Percentiles rank a stretch among this genome's conserved stretches.
Evolutionary conservation across 2,888 invertebrate species (phyloP).

Genomic region (Zeuzera pyrina): DNA sequence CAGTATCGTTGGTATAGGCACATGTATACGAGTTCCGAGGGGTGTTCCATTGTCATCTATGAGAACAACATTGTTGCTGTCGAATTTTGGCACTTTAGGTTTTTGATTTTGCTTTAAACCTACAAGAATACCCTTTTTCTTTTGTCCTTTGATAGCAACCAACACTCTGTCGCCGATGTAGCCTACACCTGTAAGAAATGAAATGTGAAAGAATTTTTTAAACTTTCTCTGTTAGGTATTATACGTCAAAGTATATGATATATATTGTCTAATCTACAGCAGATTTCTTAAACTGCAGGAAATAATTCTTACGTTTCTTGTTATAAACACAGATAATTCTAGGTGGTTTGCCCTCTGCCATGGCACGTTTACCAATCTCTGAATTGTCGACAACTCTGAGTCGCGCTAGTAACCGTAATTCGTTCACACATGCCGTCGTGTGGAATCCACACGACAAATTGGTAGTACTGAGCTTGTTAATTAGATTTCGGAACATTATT

Average conservation of each 20-base stretch:
- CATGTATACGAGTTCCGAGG: constrained; percentile 94
- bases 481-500: constrained; percentile 48
- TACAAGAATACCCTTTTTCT: constrained; percentile 92
- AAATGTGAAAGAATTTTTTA: too few species aligned
- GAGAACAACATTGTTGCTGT: constrained; percentile 95
- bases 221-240: too few species aligned
- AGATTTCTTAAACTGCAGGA: too few species aligned
- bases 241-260: too few species aligned
- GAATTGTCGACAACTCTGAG: constrained; percentile 98
- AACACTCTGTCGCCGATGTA: constrained; percentile 87
- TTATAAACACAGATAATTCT: constrained; percentile 96
- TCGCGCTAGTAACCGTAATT: constrained; percentile 83
- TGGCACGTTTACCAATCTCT: constrained; percentile 93
- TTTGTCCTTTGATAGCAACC: constrained; percentile 95
- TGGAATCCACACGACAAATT: constrained; percentile 59
- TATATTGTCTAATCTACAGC: too few species aligned
- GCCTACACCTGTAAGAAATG: constrained; percentile 53
- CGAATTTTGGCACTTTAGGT: constrained; percentile 89
- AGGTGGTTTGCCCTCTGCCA: constrained; percentile 95
- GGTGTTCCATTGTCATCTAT: constrained; percentile 97
- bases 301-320: constrained; percentile 68
- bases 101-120: constrained; percentile 89
- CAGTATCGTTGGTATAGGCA: constrained; percentile 93
- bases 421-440: constrained; percentile 71
- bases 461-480: constrained; percentile 28